These are phyloP conservation scores for Macrotrachela quadricornifera DNA, from an alignment of 1,140 invertebrate genomes.

Conservation along the genomic window DNA sequence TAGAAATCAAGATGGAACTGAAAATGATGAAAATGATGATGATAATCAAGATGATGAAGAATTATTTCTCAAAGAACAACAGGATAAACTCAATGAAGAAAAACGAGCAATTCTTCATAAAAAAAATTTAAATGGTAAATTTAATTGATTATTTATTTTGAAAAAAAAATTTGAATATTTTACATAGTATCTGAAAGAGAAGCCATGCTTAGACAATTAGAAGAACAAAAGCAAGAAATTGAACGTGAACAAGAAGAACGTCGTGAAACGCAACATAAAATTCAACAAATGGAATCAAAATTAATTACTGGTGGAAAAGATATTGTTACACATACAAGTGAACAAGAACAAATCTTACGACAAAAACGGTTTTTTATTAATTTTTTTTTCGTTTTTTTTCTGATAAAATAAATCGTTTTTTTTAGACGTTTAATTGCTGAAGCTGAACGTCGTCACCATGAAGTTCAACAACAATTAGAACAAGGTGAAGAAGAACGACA, in stretches of 20 bases:
- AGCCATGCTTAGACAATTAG: slow-evolving; percentile 38
- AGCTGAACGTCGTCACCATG: slow-evolving; percentile 25
- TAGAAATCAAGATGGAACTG: too few species aligned
- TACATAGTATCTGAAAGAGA: slow-evolving; percentile 32
- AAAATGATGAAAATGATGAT: slow-evolving; percentile 13
- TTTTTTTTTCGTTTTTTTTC: too few species aligned
- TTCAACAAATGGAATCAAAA: slow-evolving; percentile 5
- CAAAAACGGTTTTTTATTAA: slow-evolving; percentile 21
- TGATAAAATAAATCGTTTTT: too few species aligned
- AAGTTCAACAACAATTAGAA: slow-evolving; percentile 36
- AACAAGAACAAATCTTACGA: slow-evolving; percentile 26
- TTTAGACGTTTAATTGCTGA: slow-evolving; percentile 11
- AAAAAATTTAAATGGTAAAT: slow-evolving; percentile 33
- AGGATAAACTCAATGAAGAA: slow-evolving; percentile 35
- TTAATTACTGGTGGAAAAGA: slow-evolving; percentile 8
- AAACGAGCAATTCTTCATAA: slow-evolving; percentile 34
- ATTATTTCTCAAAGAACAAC: slow-evolving; percentile 29
- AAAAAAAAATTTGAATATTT: not conserved
- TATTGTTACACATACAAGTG: slow-evolving; percentile 36
- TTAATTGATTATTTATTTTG: slow-evolving; percentile 12
- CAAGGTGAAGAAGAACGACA: slow-evolving; percentile 37
- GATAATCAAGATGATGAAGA: slow-evolving; percentile 24
- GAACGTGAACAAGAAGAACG: slow-evolving; percentile 33
- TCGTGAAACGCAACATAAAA: slow-evolving; percentile 45
- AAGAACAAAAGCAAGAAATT: slow-evolving; percentile 16